phyloP scores from a whole-genome alignment of 2,888 invertebrate genomes.

The Eutolmus rufibarbis region DNA sequence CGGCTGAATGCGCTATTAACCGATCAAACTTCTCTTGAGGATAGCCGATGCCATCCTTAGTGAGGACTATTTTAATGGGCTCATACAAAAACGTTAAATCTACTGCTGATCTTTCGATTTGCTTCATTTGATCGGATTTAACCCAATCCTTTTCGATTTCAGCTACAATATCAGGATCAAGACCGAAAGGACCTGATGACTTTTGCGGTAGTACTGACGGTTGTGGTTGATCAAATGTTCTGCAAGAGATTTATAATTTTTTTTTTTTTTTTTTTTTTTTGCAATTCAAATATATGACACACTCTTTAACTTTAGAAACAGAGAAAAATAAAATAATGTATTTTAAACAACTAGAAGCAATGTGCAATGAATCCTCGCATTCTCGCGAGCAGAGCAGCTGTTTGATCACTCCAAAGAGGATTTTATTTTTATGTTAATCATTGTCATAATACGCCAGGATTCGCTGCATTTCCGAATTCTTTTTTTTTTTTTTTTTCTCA shows the following conservation, averaged over 20 bases:
- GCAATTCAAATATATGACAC: not conserved
- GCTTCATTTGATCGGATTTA: conserved; percentile 62
- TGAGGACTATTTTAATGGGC: conserved; percentile 65
- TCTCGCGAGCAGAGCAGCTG: not conserved
- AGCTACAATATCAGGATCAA: conserved; percentile 77
- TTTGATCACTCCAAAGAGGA: not conserved
- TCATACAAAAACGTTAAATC: conserved; percentile 62
- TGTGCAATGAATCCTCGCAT: not conserved
- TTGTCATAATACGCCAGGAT: not conserved
- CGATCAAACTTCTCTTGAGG: conserved; percentile 60
- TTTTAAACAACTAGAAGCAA: not conserved
- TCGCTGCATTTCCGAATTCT: not conserved
- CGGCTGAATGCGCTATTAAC: conserved; percentile 55
- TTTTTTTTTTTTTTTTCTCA: not conserved
- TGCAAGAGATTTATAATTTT: conserved; percentile 46
- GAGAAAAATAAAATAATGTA: not conserved
- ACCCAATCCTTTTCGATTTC: conserved; percentile 69
- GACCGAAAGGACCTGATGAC: conserved; percentile 76
- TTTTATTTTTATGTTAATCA: not conserved
- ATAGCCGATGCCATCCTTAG: conserved; percentile 63
- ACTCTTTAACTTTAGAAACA: not conserved
- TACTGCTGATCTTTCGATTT: conserved; percentile 58
- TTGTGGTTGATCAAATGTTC: conserved; percentile 58
- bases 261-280: not conserved
- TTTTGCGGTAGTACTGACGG: conserved; percentile 57